A percentile compares a stretch with the other conserved stretches of the same genome.
phyloP scores from a whole-genome alignment of 2,888 invertebrate species.

The Celastrina argiolus region DNA sequence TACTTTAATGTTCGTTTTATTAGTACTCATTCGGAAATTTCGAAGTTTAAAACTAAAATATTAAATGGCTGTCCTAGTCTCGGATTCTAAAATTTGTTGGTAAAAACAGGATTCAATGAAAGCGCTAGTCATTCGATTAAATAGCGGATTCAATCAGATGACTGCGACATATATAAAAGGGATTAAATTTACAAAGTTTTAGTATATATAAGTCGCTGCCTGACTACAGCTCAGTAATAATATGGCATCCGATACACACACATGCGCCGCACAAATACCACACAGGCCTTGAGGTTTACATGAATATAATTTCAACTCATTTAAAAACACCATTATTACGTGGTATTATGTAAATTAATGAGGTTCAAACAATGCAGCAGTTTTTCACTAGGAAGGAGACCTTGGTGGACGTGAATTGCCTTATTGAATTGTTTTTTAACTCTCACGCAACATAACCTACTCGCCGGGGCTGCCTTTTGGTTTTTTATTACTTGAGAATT shows the following conservation, averaged over 20 bases:
- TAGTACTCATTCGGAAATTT: no score
- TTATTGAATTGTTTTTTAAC: conserved; percentile 12
- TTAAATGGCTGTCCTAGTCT: no score
- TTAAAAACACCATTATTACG: not conserved
- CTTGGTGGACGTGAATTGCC: not conserved
- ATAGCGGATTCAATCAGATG: no score
- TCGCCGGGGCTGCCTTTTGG: not conserved
- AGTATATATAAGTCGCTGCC: no score
- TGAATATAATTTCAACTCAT: not conserved
- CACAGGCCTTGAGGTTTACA: not conserved
- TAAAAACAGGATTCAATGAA: no score
- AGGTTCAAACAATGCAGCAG: conserved; percentile 6
- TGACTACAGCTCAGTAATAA: not conserved
- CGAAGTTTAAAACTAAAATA: no score
- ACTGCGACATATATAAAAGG: no score
- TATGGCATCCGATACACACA: not conserved
- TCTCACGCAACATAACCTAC: conserved; percentile 9
- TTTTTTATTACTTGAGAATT: not conserved
- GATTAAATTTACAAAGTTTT: no score
- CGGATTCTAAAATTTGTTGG: no score
- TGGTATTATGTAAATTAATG: conserved; percentile 5
- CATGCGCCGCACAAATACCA: not conserved
- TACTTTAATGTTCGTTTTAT: no score
- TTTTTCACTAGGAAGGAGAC: conserved; percentile 11
- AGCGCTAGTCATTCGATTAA: no score